A percentile compares a stretch with the other conserved stretches of the same genome.
Conservation (phyloP, 2,113 vertebrate genomes). For the Nycticryphes semicollaris region DNA sequence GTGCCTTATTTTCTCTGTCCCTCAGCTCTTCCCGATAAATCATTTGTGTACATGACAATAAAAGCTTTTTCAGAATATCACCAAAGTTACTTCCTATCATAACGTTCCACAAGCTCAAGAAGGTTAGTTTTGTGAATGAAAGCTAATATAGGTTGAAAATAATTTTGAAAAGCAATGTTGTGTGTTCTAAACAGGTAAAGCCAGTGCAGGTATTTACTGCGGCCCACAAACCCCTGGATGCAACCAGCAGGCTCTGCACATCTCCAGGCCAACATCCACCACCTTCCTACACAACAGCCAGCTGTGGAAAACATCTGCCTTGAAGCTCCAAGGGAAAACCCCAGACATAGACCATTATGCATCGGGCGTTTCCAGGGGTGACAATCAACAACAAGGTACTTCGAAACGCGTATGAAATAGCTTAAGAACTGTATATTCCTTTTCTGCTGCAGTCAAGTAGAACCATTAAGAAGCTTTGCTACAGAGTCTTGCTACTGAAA, state of each 20-base stretch:
- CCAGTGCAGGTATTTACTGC: background rate
- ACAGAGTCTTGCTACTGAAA: background rate
- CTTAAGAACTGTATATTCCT: background rate
- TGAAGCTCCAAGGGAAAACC: background rate
- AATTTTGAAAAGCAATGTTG: background rate
- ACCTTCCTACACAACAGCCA: background rate
- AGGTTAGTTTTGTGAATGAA: background rate
- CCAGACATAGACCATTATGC: background rate
- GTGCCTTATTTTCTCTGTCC: background rate
- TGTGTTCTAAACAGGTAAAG: background rate
- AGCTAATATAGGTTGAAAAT: background rate
- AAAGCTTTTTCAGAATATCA: background rate
- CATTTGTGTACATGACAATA: too few relatives aligned
- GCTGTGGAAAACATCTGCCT: too few relatives aligned
- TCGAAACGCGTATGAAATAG: background rate
- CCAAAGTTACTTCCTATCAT: background rate
- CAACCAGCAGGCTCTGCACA: background rate
- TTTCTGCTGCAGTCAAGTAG: background rate
- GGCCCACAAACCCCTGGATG: background rate
- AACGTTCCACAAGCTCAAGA: background rate
- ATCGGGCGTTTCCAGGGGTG: too few relatives aligned
- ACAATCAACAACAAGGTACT: background rate
- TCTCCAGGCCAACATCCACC: accelerated
- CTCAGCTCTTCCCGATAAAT: background rate
- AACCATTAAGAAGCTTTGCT: background rate